A percentile compares a stretch with the other conserved stretches of the same genome.
These are phyloP conservation scores for Xanthorhoe spadicearia DNA, from an alignment of 2,888 invertebrate genomes.

Conservation along the genomic window DNA sequence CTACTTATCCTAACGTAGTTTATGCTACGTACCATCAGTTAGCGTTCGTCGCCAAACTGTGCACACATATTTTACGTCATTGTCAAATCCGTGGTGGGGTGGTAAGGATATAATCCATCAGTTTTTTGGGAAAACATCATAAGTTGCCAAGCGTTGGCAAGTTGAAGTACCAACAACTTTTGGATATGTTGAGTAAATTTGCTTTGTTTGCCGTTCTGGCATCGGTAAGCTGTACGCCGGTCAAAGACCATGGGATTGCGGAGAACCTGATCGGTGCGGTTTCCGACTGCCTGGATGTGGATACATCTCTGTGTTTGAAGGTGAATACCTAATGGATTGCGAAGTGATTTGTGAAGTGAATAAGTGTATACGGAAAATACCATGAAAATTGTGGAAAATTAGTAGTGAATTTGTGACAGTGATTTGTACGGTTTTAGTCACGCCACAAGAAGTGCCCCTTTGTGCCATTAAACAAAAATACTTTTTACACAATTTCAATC, in stretches of 20 bases:
- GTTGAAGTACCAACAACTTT: slow-evolving; percentile 60
- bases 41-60: slow-evolving; percentile 69
- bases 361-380: slow-evolving; percentile 8
- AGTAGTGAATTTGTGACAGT: slow-evolving; percentile 10
- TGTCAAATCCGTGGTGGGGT: slow-evolving; percentile 72
- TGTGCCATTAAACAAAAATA: background rate
- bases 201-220: slow-evolving; percentile 72
- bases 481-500: background rate
- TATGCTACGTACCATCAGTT: slow-evolving; percentile 64
- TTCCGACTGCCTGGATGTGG: slow-evolving; percentile 85
- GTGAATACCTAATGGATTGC: slow-evolving; percentile 76
- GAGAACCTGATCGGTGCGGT: slow-evolving; percentile 77
- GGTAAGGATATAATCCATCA: slow-evolving; percentile 80
- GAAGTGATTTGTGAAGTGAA: slow-evolving; percentile 55
- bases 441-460: background rate
- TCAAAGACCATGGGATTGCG: slow-evolving; percentile 71
- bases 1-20: slow-evolving; percentile 78
- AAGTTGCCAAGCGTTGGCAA: slow-evolving; percentile 71
- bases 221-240: slow-evolving; percentile 68
- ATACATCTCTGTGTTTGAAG: slow-evolving; percentile 86
- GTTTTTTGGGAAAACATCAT: slow-evolving; percentile 79
- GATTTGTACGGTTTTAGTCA: background rate
- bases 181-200: slow-evolving; percentile 72
- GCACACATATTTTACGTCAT: slow-evolving; percentile 73
- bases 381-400: slow-evolving; percentile 11